Conservation (phyloP, 2,797 vertebrate genomes). For the Sebastes hopkinsi region DNA sequence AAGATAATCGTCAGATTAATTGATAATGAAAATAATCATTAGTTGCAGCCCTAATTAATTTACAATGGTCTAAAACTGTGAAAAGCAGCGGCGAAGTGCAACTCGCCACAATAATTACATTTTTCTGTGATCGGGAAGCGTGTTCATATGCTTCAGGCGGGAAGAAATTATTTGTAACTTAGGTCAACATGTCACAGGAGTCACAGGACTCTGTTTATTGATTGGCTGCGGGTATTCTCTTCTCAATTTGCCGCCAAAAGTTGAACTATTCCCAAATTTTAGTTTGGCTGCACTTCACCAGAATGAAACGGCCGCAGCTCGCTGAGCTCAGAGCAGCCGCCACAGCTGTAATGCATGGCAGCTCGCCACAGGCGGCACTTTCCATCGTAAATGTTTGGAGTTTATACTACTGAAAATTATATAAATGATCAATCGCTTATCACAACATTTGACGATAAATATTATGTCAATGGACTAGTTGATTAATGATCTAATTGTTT, state of each 20-base stretch:
- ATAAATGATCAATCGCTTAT: neutral
- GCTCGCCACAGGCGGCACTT: too few relatives aligned
- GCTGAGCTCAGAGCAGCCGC: too few relatives aligned
- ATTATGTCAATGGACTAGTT: neutral
- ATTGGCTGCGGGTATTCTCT: neutral
- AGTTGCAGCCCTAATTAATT: too few relatives aligned
- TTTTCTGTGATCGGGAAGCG: neutral
- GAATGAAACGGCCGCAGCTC: neutral
- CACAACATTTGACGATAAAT: neutral
- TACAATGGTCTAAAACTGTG: too few relatives aligned
- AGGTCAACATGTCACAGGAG: neutral
- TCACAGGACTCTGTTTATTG: neutral
- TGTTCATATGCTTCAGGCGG: neutral
- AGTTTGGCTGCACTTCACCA: neutral
- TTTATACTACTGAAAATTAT: neutral
- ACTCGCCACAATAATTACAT: too few relatives aligned
- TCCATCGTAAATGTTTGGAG: neutral
- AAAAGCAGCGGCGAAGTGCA: too few relatives aligned
- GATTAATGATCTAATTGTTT: neutral
- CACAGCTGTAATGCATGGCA: too few relatives aligned
- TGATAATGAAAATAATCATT: too few relatives aligned
- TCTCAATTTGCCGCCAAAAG: neutral
- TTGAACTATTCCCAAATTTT: neutral
- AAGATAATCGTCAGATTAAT: neutral
- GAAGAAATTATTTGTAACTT: neutral